Evolutionary conservation across 2,113 vertebrate genomes (phyloP), one percentile per base, ranked within the genome.

Genomic region (Colaptes auratus): DNA sequence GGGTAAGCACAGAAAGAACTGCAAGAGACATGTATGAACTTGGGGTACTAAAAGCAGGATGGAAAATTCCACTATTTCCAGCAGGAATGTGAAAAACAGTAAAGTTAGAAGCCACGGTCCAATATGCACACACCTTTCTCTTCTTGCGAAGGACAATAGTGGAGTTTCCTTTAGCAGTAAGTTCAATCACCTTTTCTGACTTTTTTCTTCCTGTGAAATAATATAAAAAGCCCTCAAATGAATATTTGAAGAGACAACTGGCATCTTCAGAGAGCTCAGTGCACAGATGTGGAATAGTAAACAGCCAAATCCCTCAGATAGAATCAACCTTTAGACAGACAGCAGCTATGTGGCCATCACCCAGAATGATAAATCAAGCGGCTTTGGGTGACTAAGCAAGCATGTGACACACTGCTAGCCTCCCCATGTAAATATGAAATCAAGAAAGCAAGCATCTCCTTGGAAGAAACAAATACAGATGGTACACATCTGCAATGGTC

Each of bases 91-190:
- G 28, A 81, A 58, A 33, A 53, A 70, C 14, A 11, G 11, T 63
- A 58, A 77, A 84, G 80, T 42, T 7, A 81, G 59, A 77, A 88
- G 30, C 36, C 30, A 5, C 23, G n/a, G 79, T 50, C 52, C 64
- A 69, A 63, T 46, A 66, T 23, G 48, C 39, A 46, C n/a, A 30
- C 89, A 97, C 97, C 92, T 81, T 48, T 24, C 82, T 64, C 19
- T 82, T 55, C 60, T 82, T 76, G 73, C 15, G 46, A 71, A 27
- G 25, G 28, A 71, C 82, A 91, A 96, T 86, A 64, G 70, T 92
- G 71, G 4, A 42, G 23, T 81, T 88, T 78, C 74, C 42, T 89
- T 60, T 81, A 50, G 91, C 80, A 74, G 10, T 52, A 72, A 90
- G 83, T 90, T 94, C 44, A 69, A 16, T 73, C 53, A 13, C 7